Conservation (phyloP, 1,140 invertebrate species). For the Drosophila rufa region DNA sequence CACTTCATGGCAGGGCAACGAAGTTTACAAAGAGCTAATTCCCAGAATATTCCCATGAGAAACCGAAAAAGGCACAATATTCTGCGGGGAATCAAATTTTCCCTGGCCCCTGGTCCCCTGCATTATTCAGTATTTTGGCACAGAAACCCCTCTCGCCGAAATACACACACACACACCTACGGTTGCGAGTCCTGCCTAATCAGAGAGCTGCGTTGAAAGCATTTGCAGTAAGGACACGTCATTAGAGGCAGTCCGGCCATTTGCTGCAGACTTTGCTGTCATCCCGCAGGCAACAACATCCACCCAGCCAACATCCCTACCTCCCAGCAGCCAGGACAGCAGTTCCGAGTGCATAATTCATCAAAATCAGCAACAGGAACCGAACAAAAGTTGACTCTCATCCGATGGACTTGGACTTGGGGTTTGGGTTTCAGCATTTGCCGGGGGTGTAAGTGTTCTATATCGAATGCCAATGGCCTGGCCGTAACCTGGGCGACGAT, state of each 20-base stretch:
- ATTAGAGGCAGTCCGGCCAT: constrained; percentile 67
- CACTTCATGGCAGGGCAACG: constrained; percentile 1
- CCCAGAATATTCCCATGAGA: constrained; percentile 40
- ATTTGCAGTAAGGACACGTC: constrained; percentile 75
- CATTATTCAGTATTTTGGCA: constrained; percentile 38
- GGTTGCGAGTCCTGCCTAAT: constrained; percentile 53
- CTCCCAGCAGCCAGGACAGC: constrained; percentile 30
- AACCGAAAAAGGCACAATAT: constrained; percentile 14
- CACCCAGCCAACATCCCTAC: constrained; percentile 3
- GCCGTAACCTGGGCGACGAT: constrained; percentile 44
- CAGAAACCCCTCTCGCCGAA: constrained; percentile 1
- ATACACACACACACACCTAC: constrained; percentile 17
- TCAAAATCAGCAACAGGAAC: constrained; percentile 80
- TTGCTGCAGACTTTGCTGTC: constrained; percentile 37
- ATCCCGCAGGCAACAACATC: constrained; percentile 29
- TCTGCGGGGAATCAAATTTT: constrained; percentile 38
- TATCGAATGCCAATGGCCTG: constrained; percentile 27
- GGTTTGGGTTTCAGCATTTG: constrained; percentile 7
- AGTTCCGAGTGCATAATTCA: constrained; percentile 70
- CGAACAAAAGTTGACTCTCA: constrained; percentile 63
- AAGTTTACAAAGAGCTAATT: constrained; percentile 9
- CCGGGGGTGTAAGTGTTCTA: constrained; percentile 25
- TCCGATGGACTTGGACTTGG: constrained; percentile 20
- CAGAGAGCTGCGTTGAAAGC: constrained; percentile 66
- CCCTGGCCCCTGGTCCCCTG: constrained; percentile 1